Conservation (phyloP, 1,140 invertebrate genomes). For the Hyposmocoma kahamanoa region DNA sequence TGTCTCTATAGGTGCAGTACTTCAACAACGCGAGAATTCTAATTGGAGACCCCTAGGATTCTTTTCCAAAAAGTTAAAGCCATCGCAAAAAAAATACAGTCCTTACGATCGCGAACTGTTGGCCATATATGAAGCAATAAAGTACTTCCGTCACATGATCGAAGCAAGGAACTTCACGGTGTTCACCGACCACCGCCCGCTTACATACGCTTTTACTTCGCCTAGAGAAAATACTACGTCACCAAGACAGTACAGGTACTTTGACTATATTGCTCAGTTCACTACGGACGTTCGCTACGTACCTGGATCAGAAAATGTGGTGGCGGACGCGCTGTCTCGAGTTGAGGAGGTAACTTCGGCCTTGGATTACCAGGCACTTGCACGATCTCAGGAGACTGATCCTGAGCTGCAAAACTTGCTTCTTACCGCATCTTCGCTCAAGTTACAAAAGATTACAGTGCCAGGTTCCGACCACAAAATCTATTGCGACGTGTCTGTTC, state of each 20-base stretch:
- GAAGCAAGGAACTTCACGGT: neutral
- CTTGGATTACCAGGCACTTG: slow-evolving; percentile 13
- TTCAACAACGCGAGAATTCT: neutral
- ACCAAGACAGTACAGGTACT: slow-evolving; percentile 8
- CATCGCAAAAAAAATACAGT: slow-evolving; percentile 6
- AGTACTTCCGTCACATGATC: neutral
- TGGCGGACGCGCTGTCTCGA: slow-evolving; percentile 23
- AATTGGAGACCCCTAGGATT: slow-evolving; percentile 18
- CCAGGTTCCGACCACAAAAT: neutral
- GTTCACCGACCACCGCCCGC: neutral
- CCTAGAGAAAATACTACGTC: neutral
- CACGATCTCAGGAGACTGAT: slow-evolving; percentile 21
- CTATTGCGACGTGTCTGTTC: slow-evolving; percentile 9
- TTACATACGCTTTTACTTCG: neutral
- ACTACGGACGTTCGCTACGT: slow-evolving; percentile 32
- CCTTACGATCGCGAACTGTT: slow-evolving; percentile 7
- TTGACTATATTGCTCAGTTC: slow-evolving; percentile 33
- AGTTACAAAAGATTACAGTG: slow-evolving; percentile 1
- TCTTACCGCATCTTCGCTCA: neutral
- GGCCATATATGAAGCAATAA: slow-evolving; percentile 4
- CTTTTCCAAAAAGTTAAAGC: slow-evolving; percentile 2
- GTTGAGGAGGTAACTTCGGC: slow-evolving; percentile 5
- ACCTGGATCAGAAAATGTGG: slow-evolving; percentile 28
- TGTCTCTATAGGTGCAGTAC: slow-evolving; percentile 2
- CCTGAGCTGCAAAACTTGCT: slow-evolving; percentile 19